Evolutionary conservation across 2,888 invertebrate genomes (phyloP).

Genomic region (Myopa testacea): DNA sequence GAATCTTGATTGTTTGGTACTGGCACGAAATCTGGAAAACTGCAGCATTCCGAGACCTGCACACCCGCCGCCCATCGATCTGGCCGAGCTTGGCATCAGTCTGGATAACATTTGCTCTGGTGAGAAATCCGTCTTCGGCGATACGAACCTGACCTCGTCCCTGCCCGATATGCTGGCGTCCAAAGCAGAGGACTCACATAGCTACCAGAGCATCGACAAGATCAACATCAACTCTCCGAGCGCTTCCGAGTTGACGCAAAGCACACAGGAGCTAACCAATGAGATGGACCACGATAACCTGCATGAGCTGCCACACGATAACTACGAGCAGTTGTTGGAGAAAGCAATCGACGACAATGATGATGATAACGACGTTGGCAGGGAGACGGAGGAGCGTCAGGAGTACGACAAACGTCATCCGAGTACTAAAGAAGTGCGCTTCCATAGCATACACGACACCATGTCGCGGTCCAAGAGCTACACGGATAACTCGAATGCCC

Average conservation of each 20-base stretch:
- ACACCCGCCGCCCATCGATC: conserved; percentile 73
- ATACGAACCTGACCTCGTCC: conserved; percentile 70
- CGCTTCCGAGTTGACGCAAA: conserved; percentile 64
- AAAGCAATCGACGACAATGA: conserved; percentile 46
- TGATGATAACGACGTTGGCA: conserved; percentile 50
- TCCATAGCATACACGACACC: conserved; percentile 65
- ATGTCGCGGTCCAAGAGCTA: conserved; percentile 72
- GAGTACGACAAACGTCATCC: conserved; percentile 41
- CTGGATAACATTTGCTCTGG: conserved; percentile 71
- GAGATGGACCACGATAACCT: conserved; percentile 58
- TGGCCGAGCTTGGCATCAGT: conserved; percentile 71
- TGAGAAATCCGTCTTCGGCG: conserved; percentile 67
- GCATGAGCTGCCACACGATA: conserved; percentile 57
- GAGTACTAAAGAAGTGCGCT: conserved; percentile 65
- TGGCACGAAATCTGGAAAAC: conserved; percentile 59
- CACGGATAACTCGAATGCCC: conserved; percentile 68
- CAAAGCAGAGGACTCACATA: conserved; percentile 64
- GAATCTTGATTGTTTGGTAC: conserved; percentile 60
- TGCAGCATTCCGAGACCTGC: conserved; percentile 70
- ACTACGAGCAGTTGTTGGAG: conserved; percentile 55
- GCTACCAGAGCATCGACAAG: conserved; percentile 67
- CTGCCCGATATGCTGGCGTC: conserved; percentile 72
- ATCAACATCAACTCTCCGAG: conserved; percentile 65
- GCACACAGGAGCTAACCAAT: conserved; percentile 65
- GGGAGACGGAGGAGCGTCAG: conserved; percentile 43